These are phyloP conservation scores for Drosophila yakuba DNA, from an alignment of 1,140 invertebrate genomes.

Conservation along the genomic window DNA sequence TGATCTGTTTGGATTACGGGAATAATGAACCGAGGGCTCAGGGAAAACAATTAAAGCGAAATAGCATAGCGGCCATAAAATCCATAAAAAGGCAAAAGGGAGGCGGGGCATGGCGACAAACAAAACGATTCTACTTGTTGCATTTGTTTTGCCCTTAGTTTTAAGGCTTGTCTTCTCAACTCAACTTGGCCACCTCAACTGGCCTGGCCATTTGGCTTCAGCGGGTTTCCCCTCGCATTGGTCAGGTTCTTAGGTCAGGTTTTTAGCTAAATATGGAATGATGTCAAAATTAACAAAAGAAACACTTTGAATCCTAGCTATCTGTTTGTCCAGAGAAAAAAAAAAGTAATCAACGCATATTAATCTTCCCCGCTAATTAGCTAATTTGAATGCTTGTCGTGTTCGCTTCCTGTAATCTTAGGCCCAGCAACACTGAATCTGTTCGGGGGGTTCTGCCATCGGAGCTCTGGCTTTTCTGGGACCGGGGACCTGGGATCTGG, in stretches of 20 bases:
- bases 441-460: not conserved
- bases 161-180: conserved; percentile 14
- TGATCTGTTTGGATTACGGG: conserved; percentile 59
- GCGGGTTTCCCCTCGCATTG: too few relatives aligned
- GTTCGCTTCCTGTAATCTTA: conserved; percentile 21
- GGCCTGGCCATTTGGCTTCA: conserved; percentile 16
- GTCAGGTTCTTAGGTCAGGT: too few relatives aligned
- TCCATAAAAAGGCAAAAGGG: conserved; percentile 48
- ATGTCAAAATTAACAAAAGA: too few relatives aligned
- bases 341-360: conserved; percentile 4
- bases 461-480: conserved; percentile 22
- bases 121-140: conserved; percentile 55
- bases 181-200: conserved; percentile 8
- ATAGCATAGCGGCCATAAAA: conserved; percentile 62
- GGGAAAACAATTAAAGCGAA: conserved; percentile 41
- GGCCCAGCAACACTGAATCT: conserved; percentile 8
- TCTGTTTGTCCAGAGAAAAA: not conserved
- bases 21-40: conserved; percentile 31
- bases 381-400: conserved; percentile 21
- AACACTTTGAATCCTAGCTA: not conserved
- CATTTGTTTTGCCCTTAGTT: conserved; percentile 24
- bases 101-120: conserved; percentile 30
- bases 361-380: conserved; percentile 6
- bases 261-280: too few relatives aligned
- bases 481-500: not conserved